phyloP scores from a whole-genome alignment of 1,140 invertebrate genomes.

The Hypsibius dujardini region DNA sequence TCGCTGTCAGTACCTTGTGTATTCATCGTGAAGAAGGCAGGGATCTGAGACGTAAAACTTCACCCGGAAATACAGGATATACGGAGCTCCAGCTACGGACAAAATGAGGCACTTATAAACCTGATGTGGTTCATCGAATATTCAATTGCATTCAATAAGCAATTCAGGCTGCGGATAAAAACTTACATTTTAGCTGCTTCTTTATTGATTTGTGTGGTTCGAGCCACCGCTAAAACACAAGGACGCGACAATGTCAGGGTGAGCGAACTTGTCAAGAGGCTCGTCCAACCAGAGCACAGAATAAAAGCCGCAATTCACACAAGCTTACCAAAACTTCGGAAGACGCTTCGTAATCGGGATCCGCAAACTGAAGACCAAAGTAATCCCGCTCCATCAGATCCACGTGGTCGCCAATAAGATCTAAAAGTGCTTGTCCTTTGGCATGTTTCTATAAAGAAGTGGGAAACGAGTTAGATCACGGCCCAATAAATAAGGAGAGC shows the following conservation, averaged over 20 bases:
- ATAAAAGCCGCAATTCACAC: not conserved
- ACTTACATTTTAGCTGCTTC: slow-evolving; percentile 53
- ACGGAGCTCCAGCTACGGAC: slow-evolving; percentile 33
- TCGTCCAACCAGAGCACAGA: not conserved
- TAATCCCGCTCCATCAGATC: slow-evolving; percentile 83
- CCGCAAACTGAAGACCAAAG: slow-evolving; percentile 77
- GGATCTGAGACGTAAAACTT: slow-evolving; percentile 95
- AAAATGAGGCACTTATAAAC: slow-evolving; percentile 20
- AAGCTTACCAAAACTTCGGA: slow-evolving; percentile 47
- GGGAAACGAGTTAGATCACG: no score
- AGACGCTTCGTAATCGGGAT: slow-evolving; percentile 44
- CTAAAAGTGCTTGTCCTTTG: slow-evolving; percentile 68
- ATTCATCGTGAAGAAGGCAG: slow-evolving; percentile 83
- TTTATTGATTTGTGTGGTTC: slow-evolving; percentile 73
- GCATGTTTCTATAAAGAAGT: slow-evolving; percentile 55
- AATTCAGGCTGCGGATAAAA: no score
- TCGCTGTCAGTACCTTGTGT: slow-evolving; percentile 87
- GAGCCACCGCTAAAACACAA: slow-evolving; percentile 61
- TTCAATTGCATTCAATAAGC: no score
- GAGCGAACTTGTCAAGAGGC: no score
- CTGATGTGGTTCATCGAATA: no score
- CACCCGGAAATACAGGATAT: slow-evolving; percentile 53
- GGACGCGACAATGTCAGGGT: slow-evolving; percentile 20
- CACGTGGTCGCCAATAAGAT: slow-evolving; percentile 72
- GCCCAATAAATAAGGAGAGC: no score